phyloP scores from a whole-genome alignment of 2,113 vertebrate species.

The Urocynchramus pylzowi region DNA sequence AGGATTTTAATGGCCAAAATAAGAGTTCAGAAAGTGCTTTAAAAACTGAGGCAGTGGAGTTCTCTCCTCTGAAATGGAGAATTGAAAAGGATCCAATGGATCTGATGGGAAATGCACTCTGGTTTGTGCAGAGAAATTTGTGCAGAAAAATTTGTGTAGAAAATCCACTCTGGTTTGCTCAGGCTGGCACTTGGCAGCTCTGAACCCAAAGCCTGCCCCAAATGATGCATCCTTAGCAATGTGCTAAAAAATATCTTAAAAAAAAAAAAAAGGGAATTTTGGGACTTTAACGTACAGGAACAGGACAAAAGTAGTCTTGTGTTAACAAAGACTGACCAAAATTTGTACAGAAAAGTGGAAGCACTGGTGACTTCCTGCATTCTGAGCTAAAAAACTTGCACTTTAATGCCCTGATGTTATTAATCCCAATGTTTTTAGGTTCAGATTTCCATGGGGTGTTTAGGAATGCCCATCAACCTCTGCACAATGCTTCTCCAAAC shows the following conservation, averaged over 20 bases:
- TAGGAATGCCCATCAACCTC: fast-evolving
- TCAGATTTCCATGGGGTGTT: background rate
- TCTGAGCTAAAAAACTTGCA: background rate
- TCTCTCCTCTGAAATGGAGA: background rate
- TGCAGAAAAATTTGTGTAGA: background rate
- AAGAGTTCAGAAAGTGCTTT: background rate
- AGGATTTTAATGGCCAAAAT: background rate
- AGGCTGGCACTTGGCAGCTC: background rate
- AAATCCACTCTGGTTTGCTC: background rate
- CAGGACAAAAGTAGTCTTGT: background rate
- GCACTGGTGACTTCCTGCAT: background rate
- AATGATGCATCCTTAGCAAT: fast-evolving
- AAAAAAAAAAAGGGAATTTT: background rate
- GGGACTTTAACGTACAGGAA: fast-evolving
- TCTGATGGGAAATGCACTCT: background rate
- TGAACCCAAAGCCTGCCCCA: background rate
- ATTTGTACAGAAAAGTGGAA: fast-evolving
- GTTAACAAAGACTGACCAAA: background rate
- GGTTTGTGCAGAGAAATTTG: background rate
- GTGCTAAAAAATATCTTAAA: background rate
- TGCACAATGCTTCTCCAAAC: background rate
- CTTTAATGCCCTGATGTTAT: background rate
- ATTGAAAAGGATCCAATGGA: background rate
- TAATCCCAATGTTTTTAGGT: background rate
- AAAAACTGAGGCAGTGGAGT: background rate